Evolutionary conservation across 2,797 vertebrate species (phyloP).

Genomic region (Amblyraja radiata): DNA sequence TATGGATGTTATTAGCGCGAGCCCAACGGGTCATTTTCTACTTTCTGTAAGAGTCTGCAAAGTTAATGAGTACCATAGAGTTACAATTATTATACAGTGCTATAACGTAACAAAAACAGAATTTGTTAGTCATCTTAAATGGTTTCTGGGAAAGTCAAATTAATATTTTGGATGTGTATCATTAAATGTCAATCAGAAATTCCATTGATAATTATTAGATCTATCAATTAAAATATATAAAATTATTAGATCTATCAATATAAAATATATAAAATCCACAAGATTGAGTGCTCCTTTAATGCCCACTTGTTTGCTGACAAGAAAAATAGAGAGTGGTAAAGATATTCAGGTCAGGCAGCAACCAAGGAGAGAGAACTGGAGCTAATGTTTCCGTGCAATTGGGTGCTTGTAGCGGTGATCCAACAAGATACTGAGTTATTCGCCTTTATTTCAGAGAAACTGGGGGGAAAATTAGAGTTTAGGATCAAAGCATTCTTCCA

Average conservation of each 20-base stretch:
- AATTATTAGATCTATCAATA: background rate
- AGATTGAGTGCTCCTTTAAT: background rate
- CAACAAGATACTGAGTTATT: background rate
- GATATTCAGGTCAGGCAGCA: too few relatives aligned
- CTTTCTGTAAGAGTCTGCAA: background rate
- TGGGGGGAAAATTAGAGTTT: background rate
- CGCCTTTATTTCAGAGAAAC: background rate
- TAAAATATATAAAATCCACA: background rate
- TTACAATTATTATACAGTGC: background rate
- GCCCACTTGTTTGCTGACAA: background rate
- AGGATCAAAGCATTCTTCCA: background rate
- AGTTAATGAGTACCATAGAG: background rate
- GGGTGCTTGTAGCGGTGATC: too few relatives aligned
- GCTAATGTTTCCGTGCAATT: too few relatives aligned
- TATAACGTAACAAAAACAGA: background rate
- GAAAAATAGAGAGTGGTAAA: too few relatives aligned
- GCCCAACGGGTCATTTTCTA: constrained; percentile 80
- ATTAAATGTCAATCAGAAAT: background rate
- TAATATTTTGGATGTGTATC: background rate
- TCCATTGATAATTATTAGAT: background rate
- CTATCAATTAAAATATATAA: background rate
- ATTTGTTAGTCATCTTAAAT: background rate
- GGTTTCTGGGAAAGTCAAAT: background rate
- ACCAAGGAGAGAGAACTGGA: too few relatives aligned
- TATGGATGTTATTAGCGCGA: constrained; percentile 62